phyloP scores from a whole-genome alignment of 2,113 vertebrate genomes.

The Bufo bufo region DNA sequence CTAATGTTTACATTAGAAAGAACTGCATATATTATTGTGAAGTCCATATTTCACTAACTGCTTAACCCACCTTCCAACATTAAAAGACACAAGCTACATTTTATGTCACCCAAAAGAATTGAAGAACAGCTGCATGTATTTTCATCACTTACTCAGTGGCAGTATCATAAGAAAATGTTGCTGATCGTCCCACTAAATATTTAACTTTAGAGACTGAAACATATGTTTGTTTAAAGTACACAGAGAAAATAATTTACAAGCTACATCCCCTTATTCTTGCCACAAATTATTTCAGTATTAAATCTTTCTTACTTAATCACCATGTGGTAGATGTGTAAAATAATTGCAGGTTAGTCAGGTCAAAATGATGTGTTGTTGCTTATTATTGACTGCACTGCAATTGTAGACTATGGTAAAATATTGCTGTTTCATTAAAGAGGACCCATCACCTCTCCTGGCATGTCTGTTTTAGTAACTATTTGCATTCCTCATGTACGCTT shows the following conservation, averaged over 20 bases:
- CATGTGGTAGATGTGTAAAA: background rate
- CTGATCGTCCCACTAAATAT: constrained; percentile 62
- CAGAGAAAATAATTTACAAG: constrained; percentile 46
- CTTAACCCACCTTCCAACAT: constrained; percentile 52
- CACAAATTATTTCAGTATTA: constrained; percentile 15
- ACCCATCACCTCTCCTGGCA: no score
- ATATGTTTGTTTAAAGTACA: constrained; percentile 55
- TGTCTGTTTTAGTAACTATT: no score
- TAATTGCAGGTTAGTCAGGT: background rate
- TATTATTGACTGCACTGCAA: background rate
- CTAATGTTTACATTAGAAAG: background rate
- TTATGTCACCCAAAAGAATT: constrained; percentile 60
- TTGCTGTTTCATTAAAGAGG: background rate
- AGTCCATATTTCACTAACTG: constrained; percentile 48
- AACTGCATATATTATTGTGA: constrained; percentile 19
- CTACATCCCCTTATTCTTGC: constrained; percentile 55
- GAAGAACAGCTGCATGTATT: constrained; percentile 62
- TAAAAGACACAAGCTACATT: constrained; percentile 47
- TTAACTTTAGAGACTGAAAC: constrained; percentile 59
- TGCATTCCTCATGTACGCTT: no score
- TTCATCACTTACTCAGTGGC: constrained; percentile 61
- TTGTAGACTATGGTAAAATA: background rate
- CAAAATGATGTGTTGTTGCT: background rate
- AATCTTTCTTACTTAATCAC: constrained; percentile 14
- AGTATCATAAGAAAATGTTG: constrained; percentile 61